phyloP scores from a whole-genome alignment of 1,140 invertebrate genomes.

The Bombus huntii region DNA sequence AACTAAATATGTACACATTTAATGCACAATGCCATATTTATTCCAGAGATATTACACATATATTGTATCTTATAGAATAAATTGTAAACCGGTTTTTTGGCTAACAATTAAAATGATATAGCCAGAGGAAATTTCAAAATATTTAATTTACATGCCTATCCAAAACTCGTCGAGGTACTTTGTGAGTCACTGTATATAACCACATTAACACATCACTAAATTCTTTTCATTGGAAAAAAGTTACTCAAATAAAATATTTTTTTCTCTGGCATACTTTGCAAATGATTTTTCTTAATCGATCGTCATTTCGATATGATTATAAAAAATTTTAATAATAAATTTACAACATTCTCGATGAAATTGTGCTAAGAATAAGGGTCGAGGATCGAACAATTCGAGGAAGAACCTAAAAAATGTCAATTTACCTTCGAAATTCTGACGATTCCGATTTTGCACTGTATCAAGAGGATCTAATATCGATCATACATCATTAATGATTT shows the following conservation, averaged over 20 bases:
- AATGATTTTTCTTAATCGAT: not conserved
- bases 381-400: slow-evolving; percentile 25
- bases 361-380: slow-evolving; percentile 29
- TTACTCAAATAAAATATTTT: not conserved
- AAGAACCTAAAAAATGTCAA: slow-evolving; percentile 49
- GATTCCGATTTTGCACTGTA: slow-evolving; percentile 46
- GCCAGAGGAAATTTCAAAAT: not conserved
- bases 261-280: too few species aligned
- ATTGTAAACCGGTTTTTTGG: not conserved
- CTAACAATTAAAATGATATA: not conserved
- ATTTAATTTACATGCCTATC: slow-evolving; percentile 4
- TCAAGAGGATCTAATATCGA: slow-evolving; percentile 33
- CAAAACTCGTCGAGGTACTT: slow-evolving; percentile 27
- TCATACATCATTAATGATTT: slow-evolving; percentile 47
- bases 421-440: slow-evolving; percentile 45
- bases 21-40: slow-evolving; percentile 4
- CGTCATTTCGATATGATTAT: not conserved
- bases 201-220: slow-evolving; percentile 40
- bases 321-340: not conserved
- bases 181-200: slow-evolving; percentile 54
- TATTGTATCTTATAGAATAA: not conserved
- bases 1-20: not conserved
- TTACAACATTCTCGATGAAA: slow-evolving; percentile 2
- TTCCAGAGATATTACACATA: not conserved
- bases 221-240: slow-evolving; percentile 5